Conservation (phyloP, 2,888 invertebrate species). For the Diarsia rubi region DNA sequence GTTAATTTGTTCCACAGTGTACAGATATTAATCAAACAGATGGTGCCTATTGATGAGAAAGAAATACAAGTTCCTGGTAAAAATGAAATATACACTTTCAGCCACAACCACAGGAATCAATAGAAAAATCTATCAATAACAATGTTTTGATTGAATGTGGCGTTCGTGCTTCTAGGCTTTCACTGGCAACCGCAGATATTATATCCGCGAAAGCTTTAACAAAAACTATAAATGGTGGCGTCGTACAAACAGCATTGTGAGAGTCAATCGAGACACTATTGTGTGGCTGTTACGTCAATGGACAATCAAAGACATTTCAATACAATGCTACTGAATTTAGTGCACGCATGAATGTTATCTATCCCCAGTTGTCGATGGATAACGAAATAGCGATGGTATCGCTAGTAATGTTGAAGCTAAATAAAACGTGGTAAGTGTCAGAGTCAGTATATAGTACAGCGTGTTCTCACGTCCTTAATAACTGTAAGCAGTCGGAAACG, state of each 20-base stretch:
- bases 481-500: slow-evolving; percentile 85
- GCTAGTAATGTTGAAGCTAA: slow-evolving; percentile 74
- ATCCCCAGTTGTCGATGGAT: slow-evolving; percentile 73
- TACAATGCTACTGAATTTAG: slow-evolving; percentile 60
- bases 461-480: slow-evolving; percentile 89
- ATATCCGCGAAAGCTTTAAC: slow-evolving; percentile 72
- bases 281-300: slow-evolving; percentile 59
- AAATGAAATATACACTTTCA: slow-evolving; percentile 43
- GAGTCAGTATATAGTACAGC: slow-evolving; percentile 71
- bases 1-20: slow-evolving; percentile 75
- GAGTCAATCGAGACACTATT: slow-evolving; percentile 62
- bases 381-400: slow-evolving; percentile 74
- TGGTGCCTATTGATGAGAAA: slow-evolving; percentile 18
- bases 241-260: slow-evolving; percentile 60
- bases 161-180: slow-evolving; percentile 70
- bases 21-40: slow-evolving; percentile 37
- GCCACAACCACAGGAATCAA: slow-evolving; percentile 61
- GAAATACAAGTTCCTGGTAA: slow-evolving; percentile 19
- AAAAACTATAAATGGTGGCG: slow-evolving; percentile 71
- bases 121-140: slow-evolving; percentile 57
- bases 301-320: slow-evolving; percentile 53
- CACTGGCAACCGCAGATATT: slow-evolving; percentile 74
- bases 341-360: slow-evolving; percentile 52
- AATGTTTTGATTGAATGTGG: slow-evolving; percentile 67
- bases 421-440: slow-evolving; percentile 79